These are phyloP conservation scores for Leucophenga maculata DNA, from an alignment of 2,888 invertebrate genomes.

Conservation along the genomic window DNA sequence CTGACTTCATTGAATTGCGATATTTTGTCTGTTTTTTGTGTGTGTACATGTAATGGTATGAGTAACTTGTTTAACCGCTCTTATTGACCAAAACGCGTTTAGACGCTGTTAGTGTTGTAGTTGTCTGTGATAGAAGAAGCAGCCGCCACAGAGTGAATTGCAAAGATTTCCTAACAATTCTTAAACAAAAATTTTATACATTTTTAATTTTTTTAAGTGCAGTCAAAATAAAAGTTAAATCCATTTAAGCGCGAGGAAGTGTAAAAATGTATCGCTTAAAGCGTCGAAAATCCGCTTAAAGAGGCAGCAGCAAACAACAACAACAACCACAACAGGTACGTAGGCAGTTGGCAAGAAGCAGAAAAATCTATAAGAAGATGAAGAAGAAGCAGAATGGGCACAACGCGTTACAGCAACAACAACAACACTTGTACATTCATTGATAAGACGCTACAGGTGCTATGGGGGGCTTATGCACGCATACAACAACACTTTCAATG, in stretches of 20 bases:
- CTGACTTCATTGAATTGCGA: no score
- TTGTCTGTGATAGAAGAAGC: conserved; percentile 14
- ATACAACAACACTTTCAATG: neutral
- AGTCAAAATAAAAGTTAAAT: neutral
- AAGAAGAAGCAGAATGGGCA: conserved; percentile 34
- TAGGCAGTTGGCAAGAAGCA: conserved; percentile 58
- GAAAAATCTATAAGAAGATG: conserved; percentile 38
- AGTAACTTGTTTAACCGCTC: conserved; percentile 4
- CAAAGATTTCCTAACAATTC: neutral
- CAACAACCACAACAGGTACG: conserved; percentile 55
- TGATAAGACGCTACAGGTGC: conserved; percentile 1
- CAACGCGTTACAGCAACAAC: conserved; percentile 31
- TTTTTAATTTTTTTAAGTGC: neutral
- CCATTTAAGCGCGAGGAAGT: neutral
- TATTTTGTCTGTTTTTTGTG: no score
- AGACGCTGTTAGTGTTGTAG: conserved; percentile 34
- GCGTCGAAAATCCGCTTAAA: neutral
- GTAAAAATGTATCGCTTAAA: neutral
- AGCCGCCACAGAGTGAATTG: neutral
- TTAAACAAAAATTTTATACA: neutral
- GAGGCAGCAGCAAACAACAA: neutral
- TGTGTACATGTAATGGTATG: neutral
- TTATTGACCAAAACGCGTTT: conserved; percentile 58
- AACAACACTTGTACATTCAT: conserved; percentile 6
- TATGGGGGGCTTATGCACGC: neutral